Base-by-base conservation (phyloP, 2,113 vertebrate species). In the Uria lomvia region DNA sequence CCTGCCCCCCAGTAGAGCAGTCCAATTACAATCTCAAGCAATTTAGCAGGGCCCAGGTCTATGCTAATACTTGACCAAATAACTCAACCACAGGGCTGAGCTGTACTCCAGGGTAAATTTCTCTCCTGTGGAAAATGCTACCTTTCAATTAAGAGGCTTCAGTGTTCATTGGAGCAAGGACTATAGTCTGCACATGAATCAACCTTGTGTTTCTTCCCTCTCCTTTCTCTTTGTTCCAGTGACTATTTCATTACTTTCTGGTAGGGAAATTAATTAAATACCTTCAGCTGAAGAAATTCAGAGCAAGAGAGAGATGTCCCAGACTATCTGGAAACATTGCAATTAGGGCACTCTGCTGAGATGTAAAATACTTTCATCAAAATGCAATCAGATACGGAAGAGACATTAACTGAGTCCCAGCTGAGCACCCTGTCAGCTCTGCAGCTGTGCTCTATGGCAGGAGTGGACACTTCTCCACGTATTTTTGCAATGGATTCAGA, bases 301-400 rank as follows among this genome's bases (percentile, higher is more conserved):
- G 90, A 65, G 52, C 26, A 68, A 85, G 60, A 55, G 52, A 92
- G 52, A 45, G 29, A 66, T 27, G 36, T 56, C 62, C 36, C 58
- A 79, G 55, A 38, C 88, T 95, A 60, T 92, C 79, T 75, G 42
- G 60, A 76, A 95, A 79, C 49, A 20, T 7, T 76, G 49, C 78
- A 95, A 92, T 95, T 92, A 92, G 67, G 66, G 50, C 34, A 65
- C 45, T 86, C 88, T 76, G 75, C 88, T 96, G 94, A 92, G 75
- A 93, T 76, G 74, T 80, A 72, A 93, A 93, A 94, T 79, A 70
- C 71, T 90, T 94, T 38, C 75, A 92, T 80, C 91, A 94, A 90
- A 94, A 94, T 80, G 58, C 71, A 94, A 91, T 94, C 88, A 86
- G 58, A 76, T 68, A 83, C 2, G 1, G 86, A 90, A 45, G 53